Conservation (phyloP, 2,113 vertebrate genomes). For the Chaenogobius annularis region DNA sequence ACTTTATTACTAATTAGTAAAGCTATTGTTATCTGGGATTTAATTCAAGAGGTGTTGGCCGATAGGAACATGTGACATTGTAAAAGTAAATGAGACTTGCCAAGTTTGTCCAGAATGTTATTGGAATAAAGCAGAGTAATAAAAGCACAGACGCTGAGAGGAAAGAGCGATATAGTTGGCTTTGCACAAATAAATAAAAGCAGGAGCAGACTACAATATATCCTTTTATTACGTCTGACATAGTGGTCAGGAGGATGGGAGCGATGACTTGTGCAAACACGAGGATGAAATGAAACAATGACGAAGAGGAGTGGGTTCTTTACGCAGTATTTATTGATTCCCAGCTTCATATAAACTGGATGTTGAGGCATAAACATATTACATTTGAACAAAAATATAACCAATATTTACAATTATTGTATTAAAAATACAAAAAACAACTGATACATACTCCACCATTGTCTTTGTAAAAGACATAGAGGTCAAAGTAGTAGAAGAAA, state of each 20-base stretch:
- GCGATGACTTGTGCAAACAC: slow-evolving; percentile 76
- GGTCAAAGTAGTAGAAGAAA: slow-evolving; percentile 97
- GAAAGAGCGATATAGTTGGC: not conserved
- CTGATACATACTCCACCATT: slow-evolving; percentile 97
- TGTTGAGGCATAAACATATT: slow-evolving; percentile 99
- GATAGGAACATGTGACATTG: not conserved
- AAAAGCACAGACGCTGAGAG: not conserved
- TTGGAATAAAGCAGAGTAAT: not conserved
- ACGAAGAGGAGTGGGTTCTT: slow-evolving; percentile 65
- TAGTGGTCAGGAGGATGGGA: slow-evolving; percentile 65
- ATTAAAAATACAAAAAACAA: slow-evolving; percentile 99
- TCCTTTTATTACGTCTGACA: slow-evolving; percentile 72
- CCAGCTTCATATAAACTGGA: slow-evolving; percentile 98
- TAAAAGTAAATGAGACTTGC: not conserved
- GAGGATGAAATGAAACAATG: slow-evolving; percentile 51
- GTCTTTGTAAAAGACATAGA: slow-evolving; percentile 99
- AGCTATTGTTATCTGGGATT: not conserved
- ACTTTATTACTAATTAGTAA: not conserved
- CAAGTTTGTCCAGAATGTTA: not conserved
- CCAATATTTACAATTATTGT: slow-evolving; percentile 99
- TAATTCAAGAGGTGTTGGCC: not conserved
- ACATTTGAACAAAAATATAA: slow-evolving; percentile 99
- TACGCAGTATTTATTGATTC: slow-evolving; percentile 94
- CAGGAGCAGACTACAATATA: slow-evolving; percentile 40
- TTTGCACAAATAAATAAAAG: slow-evolving; percentile 33